phyloP scores from a whole-genome alignment of 2,797 vertebrate genomes.

The Chiloscyllium punctatum region DNA sequence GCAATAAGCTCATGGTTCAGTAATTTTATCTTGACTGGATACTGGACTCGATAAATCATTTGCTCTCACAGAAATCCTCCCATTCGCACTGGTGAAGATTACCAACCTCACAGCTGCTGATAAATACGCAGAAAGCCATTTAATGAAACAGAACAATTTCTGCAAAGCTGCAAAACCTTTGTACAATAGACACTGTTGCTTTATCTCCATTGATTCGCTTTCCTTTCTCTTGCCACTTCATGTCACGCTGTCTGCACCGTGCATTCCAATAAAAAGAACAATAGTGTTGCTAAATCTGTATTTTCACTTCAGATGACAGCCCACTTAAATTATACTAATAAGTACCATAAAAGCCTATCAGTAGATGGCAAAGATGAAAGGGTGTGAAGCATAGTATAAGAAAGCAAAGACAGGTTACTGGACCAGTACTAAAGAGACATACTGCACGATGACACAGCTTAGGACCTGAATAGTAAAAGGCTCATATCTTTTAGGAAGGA shows the following conservation, averaged over 20 bases:
- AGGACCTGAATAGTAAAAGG: too few relatives aligned
- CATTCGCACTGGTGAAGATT: not conserved
- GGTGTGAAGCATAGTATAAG: not conserved
- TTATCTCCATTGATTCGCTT: conserved; percentile 11
- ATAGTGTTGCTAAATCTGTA: not conserved
- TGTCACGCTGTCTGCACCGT: not conserved
- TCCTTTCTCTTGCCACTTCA: not conserved
- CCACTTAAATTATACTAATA: not conserved
- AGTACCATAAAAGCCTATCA: not conserved
- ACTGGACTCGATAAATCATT: conserved; percentile 25
- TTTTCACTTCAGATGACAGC: not conserved
- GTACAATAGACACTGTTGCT: not conserved
- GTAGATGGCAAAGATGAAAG: not conserved
- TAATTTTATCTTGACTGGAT: conserved; percentile 11
- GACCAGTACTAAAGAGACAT: too few relatives aligned
- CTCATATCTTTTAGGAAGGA: too few relatives aligned
- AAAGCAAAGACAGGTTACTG: not conserved
- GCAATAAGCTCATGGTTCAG: conserved; percentile 25
- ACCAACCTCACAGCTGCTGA: not conserved
- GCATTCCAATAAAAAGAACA: not conserved
- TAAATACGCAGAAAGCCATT: not conserved
- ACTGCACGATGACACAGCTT: too few relatives aligned
- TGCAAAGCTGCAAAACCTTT: not conserved
- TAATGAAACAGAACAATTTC: conserved; percentile 27
- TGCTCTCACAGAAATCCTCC: conserved; percentile 20